Percentiles rank a stretch among this genome's conserved stretches.
Evolutionary conservation across 2,888 invertebrate genomes (phyloP).

Genomic region (Gibbula magus): DNA sequence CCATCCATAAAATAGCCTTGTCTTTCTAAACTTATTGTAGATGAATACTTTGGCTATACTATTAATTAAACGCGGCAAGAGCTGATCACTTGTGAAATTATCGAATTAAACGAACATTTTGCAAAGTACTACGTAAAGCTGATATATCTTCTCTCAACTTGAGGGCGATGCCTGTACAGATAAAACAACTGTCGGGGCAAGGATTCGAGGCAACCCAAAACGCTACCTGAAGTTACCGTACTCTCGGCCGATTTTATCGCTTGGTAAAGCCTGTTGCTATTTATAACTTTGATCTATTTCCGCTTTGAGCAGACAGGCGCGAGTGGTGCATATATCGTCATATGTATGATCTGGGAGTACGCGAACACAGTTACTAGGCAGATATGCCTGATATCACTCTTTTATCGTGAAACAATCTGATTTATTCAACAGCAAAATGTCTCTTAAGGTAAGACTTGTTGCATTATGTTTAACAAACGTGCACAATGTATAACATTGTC

Average conservation of each 20-base stretch:
- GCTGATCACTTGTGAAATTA: no score
- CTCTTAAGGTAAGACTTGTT: slow-evolving; percentile 6
- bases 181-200: neutral
- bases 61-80: no score
- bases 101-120: no score
- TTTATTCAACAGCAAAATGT: neutral
- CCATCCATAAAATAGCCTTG: no score
- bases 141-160: no score
- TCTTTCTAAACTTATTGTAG: no score
- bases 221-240: neutral
- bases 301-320: neutral
- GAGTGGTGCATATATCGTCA: neutral
- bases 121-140: no score
- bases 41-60: no score
- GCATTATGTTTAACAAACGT: neutral
- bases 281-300: neutral
- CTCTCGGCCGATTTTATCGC: neutral
- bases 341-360: neutral
- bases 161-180: no score
- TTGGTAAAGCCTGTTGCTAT: slow-evolving; percentile 11
- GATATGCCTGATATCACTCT: neutral
- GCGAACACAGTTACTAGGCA: neutral
- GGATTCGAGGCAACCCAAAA: slow-evolving; percentile 1
- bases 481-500: neutral
- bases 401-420: neutral